phyloP scores from a whole-genome alignment of 1,140 invertebrate species.

The Pachyrhynchus sulphureomaculatus region DNA sequence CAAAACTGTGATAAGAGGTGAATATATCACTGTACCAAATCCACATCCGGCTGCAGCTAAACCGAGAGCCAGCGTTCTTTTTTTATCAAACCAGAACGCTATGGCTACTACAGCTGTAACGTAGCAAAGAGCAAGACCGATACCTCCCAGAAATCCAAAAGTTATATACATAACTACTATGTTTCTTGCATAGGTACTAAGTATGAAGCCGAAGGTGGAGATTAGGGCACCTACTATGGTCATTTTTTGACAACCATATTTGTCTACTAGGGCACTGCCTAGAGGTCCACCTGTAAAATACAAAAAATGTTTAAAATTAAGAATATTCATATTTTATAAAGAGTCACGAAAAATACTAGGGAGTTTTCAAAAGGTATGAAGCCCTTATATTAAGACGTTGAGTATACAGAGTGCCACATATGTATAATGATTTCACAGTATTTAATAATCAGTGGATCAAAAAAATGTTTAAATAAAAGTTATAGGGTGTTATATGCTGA shows the following conservation, averaged over 20 bases:
- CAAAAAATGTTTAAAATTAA: not conserved
- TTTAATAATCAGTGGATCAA: too few relatives aligned
- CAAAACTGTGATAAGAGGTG: slow-evolving; percentile 74
- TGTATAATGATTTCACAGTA: too few relatives aligned
- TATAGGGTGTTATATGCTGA: too few relatives aligned
- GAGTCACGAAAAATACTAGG: too few relatives aligned
- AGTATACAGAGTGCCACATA: too few relatives aligned
- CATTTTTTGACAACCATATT: slow-evolving; percentile 82
- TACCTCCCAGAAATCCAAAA: slow-evolving; percentile 82
- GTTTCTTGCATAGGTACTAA: slow-evolving; percentile 70
- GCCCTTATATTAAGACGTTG: too few relatives aligned
- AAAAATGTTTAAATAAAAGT: too few relatives aligned
- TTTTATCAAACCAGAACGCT: slow-evolving; percentile 95
- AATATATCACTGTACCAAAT: slow-evolving; percentile 81
- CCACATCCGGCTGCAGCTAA: slow-evolving; percentile 88
- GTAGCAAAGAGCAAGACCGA: slow-evolving; percentile 83
- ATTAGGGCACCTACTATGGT: slow-evolving; percentile 78
- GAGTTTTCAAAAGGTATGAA: too few relatives aligned
- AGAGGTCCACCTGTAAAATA: slow-evolving; percentile 68
- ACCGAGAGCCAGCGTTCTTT: slow-evolving; percentile 86
- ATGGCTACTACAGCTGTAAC: slow-evolving; percentile 90
- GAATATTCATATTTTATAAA: not conserved
- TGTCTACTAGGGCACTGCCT: slow-evolving; percentile 82
- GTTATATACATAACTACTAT: slow-evolving; percentile 80
- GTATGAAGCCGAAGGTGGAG: slow-evolving; percentile 74